Evolutionary conservation across 30 jellyfish, hydroid and myxozoan species (phyloP), one percentile per base, ranked within the genome.

Genomic region (Turritopsis dohrnii): DNA sequence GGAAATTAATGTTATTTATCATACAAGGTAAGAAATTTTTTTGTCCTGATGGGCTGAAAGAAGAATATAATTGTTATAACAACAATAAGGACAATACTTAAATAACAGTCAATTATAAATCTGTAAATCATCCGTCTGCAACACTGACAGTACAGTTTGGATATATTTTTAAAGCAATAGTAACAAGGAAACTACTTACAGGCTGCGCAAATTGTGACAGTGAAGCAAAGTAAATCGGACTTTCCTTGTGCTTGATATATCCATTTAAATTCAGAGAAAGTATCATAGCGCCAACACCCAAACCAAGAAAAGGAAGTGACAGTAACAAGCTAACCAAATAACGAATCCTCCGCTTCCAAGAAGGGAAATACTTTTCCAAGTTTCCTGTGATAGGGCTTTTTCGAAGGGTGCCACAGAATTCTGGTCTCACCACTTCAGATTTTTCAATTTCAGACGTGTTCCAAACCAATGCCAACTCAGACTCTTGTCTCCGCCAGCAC

Each of bases 231-330:
- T 92, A 88, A 21, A 92, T 85, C 0, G 98, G 98, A 65, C 98
- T 92, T 21, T 87, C 89, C 69, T 92, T 85, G 80, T 92, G 96
- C 28, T 85, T 81, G 53, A 92, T 92, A 54, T 92, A 92, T n/a
- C 98, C 98, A 71, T 92, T 92, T 87, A 92, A 88, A 53, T 92
- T 92, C 75, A 92, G 84, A 0, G 98, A 92, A 65, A 92, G 74
- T 8, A 92, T 84, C 98, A 92, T 92, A 30, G 98, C 98, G 16
- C 94, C 92, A 74, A 82, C 89, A 8, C 96, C 98, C 75, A 92
- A 21, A 8, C 71, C 84, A 29, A 92, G 86, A 72, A 92, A 88
- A 0, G 98, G 98, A 65, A 92, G 76, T 22, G 96, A 80, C 22
- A 92, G 31, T 74, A 92, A 20, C 53, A 92, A 84, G 82, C 98